These are phyloP conservation scores for Battus philenor DNA, from an alignment of 1,140 invertebrate genomes.

Conservation along the genomic window DNA sequence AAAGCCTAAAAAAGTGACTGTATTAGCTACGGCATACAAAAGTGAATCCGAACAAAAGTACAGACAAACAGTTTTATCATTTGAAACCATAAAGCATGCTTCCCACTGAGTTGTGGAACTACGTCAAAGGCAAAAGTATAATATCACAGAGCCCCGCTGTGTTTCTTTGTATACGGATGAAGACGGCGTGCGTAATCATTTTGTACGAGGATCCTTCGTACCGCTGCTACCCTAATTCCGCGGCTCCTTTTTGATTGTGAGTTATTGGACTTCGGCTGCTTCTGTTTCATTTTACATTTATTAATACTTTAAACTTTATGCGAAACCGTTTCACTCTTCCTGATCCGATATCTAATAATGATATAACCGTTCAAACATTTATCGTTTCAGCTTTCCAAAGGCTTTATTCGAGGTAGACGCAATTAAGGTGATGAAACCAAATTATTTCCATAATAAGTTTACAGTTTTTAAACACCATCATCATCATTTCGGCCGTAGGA, in stretches of 20 bases:
- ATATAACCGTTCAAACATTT: no score
- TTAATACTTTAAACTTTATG: no score
- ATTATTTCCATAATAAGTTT: no score
- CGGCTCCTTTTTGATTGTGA: slow-evolving; percentile 63
- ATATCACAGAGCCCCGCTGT: slow-evolving; percentile 70
- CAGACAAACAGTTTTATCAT: slow-evolving; percentile 73
- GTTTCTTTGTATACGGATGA: slow-evolving; percentile 67
- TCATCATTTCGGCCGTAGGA: no score
- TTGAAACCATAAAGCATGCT: slow-evolving; percentile 72
- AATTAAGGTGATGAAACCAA: no score
- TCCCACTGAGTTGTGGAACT: slow-evolving; percentile 58
- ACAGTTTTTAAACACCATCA: no score
- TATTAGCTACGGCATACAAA: slow-evolving; percentile 55
- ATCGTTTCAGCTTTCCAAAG: no score
- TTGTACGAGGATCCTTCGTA: slow-evolving; percentile 57
- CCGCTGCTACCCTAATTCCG: slow-evolving; percentile 65
- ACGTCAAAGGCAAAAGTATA: slow-evolving; percentile 69
- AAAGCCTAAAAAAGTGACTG: slow-evolving; percentile 32
- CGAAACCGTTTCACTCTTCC: no score
- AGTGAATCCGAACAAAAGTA: slow-evolving; percentile 56
- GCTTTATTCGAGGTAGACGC: no score
- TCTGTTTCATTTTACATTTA: slow-evolving; percentile 53
- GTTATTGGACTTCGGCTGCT: slow-evolving; percentile 62
- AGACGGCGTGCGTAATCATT: slow-evolving; percentile 69
- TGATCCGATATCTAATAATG: no score